These are phyloP conservation scores for Cephus rjabovi DNA, from an alignment of 2,888 invertebrate genomes.

Conservation along the genomic window DNA sequence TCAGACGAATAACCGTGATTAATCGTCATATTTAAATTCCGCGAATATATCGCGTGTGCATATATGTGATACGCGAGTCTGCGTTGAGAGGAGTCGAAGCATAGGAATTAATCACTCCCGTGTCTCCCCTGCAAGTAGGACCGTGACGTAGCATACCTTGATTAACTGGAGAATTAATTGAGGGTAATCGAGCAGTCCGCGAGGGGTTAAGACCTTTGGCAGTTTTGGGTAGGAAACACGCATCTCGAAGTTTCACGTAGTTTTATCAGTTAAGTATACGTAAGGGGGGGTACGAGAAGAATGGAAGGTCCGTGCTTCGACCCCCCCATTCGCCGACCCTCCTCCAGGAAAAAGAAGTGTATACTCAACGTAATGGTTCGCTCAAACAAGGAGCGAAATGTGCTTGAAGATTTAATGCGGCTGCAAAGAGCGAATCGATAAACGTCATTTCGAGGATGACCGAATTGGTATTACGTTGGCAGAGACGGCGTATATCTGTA, in stretches of 20 bases:
- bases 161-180: slow-evolving; percentile 49
- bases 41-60: not conserved
- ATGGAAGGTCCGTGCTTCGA: not conserved
- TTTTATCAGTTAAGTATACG: not conserved
- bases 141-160: slow-evolving; percentile 47
- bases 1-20: not conserved
- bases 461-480: not conserved
- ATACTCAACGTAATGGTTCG: not conserved
- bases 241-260: not conserved
- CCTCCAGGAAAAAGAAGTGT: not conserved
- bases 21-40: not conserved
- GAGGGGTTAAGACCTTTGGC: slow-evolving; percentile 35
- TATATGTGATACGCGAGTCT: not conserved
- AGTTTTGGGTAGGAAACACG: not conserved
- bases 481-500: not conserved
- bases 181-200: slow-evolving; percentile 47
- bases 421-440: not conserved
- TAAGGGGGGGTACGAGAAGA: not conserved
- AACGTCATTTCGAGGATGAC: not conserved
- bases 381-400: not conserved
- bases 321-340: not conserved
- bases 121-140: slow-evolving; percentile 40
- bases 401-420: not conserved
- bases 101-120: slow-evolving; percentile 47
- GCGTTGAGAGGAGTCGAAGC: slow-evolving; percentile 35